Evolutionary conservation across 2,797 vertebrate genomes (phyloP).

Genomic region (Tiaroga cobitis): DNA sequence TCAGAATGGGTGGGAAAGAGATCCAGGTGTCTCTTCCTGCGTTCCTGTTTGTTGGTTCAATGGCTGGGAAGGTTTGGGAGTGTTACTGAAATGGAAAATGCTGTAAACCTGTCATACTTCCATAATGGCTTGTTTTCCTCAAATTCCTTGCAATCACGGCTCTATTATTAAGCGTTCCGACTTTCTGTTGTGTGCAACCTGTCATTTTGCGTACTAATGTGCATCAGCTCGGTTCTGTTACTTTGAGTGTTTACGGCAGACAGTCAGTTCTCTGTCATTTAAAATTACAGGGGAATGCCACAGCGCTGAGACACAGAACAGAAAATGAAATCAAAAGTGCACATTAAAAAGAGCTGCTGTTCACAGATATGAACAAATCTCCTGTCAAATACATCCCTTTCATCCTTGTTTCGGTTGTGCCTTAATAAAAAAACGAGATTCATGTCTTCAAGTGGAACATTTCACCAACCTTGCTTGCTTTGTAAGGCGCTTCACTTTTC

Average conservation of each 20-base stretch:
- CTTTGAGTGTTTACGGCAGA: neutral
- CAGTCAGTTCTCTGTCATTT: conserved; percentile 13
- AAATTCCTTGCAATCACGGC: neutral
- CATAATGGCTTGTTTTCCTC: conserved; percentile 2
- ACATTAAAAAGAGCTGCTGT: conserved; percentile 2
- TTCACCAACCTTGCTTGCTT: conserved; percentile 19
- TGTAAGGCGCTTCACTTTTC: neutral
- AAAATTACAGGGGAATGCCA: conserved; percentile 24
- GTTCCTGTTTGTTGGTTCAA: neutral
- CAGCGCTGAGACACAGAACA: neutral
- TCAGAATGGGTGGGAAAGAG: conserved; percentile 12
- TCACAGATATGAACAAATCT: conserved; percentile 5
- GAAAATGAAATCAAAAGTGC: conserved; percentile 34
- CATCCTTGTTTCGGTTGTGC: neutral
- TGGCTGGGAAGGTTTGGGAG: conserved; percentile 18
- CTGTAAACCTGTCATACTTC: conserved; percentile 30
- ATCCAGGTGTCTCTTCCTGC: conserved; percentile 30
- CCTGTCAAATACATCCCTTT: conserved; percentile 17
- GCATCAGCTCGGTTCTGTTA: neutral
- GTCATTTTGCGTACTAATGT: conserved; percentile 25
- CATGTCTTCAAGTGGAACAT: neutral
- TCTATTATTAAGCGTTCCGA: conserved; percentile 27
- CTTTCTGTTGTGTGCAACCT: conserved; percentile 26
- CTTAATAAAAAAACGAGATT: neutral
- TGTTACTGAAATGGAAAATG: conserved; percentile 47